Evolutionary conservation across 2,113 vertebrate species (phyloP).

Genomic region (Aptenodytes forsteri): DNA sequence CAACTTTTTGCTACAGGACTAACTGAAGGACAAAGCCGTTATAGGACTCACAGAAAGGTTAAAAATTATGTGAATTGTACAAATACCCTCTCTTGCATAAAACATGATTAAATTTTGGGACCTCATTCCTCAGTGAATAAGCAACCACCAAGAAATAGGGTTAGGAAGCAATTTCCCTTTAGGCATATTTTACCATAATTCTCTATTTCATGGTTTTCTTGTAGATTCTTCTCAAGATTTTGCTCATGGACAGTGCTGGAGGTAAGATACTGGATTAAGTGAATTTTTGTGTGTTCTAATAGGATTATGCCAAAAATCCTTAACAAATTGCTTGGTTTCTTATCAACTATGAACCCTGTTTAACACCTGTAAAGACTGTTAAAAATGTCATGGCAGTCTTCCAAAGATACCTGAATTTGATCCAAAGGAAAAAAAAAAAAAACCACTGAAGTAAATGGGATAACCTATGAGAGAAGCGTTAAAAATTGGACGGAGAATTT

Average conservation of each 20-base stretch:
- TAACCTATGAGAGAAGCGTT: neutral
- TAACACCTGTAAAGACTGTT: neutral
- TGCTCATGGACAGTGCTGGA: neutral
- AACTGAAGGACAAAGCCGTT: neutral
- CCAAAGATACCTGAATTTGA: neutral
- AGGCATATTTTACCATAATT: neutral
- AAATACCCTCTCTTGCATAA: neutral
- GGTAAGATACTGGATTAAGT: neutral
- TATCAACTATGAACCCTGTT: neutral
- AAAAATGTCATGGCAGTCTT: neutral
- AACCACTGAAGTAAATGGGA: neutral
- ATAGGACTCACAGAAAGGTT: neutral
- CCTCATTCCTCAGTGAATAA: neutral
- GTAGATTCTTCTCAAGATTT: neutral
- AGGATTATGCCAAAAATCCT: neutral
- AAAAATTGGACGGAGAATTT: neutral
- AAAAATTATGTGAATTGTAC: neutral
- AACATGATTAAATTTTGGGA: neutral
- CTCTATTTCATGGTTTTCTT: neutral
- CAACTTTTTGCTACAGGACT: neutral
- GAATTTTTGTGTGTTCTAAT: neutral
- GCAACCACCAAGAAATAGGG: neutral
- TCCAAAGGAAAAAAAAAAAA: neutral
- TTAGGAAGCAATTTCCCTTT: neutral
- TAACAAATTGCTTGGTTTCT: neutral